Evolutionary conservation across 1,140 invertebrate species (phyloP).

Genomic region (Drosophila sucinea): DNA sequence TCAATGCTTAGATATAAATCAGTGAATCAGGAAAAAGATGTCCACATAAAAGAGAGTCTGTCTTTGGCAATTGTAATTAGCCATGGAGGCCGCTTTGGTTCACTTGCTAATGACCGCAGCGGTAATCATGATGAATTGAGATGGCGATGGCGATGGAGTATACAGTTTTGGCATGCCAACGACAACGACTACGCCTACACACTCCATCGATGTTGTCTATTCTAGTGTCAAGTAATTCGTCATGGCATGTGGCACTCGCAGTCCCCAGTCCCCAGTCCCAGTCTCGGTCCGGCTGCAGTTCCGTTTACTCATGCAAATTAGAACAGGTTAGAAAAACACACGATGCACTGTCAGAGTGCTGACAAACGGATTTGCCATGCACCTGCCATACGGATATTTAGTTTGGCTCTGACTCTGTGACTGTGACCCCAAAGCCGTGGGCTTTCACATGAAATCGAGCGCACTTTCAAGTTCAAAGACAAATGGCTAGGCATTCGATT

Average conservation of each 20-base stretch:
- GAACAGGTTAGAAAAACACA: slow-evolving; percentile 75
- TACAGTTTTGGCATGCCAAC: slow-evolving; percentile 25
- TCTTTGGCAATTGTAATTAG: slow-evolving; percentile 64
- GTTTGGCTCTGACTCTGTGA: slow-evolving; percentile 11
- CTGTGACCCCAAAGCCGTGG: slow-evolving; percentile 39
- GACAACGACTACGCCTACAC: slow-evolving; percentile 49
- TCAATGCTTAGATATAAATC: slow-evolving; percentile 65
- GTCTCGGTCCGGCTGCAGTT: slow-evolving; percentile 63
- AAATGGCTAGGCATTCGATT: slow-evolving; percentile 77
- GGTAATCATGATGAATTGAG: slow-evolving; percentile 70
- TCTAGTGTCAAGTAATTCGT: slow-evolving; percentile 74
- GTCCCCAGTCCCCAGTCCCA: not conserved
- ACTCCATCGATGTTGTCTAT: slow-evolving; percentile 20
- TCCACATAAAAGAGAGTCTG: slow-evolving; percentile 38
- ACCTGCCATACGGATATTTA: slow-evolving; percentile 49
- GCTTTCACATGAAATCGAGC: slow-evolving; percentile 66
- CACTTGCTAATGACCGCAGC: slow-evolving; percentile 38
- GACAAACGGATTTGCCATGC: slow-evolving; percentile 77
- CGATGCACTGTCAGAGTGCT: slow-evolving; percentile 36
- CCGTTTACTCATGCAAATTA: slow-evolving; percentile 77
- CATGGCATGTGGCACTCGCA: slow-evolving; percentile 64
- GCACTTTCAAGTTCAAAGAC: slow-evolving; percentile 77
- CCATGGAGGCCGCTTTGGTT: slow-evolving; percentile 29
- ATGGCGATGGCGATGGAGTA: slow-evolving; percentile 43
- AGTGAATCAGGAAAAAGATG: slow-evolving; percentile 46